phyloP scores from a whole-genome alignment of 1,140 invertebrate species.

The Oreohelix idahoensis region DNA sequence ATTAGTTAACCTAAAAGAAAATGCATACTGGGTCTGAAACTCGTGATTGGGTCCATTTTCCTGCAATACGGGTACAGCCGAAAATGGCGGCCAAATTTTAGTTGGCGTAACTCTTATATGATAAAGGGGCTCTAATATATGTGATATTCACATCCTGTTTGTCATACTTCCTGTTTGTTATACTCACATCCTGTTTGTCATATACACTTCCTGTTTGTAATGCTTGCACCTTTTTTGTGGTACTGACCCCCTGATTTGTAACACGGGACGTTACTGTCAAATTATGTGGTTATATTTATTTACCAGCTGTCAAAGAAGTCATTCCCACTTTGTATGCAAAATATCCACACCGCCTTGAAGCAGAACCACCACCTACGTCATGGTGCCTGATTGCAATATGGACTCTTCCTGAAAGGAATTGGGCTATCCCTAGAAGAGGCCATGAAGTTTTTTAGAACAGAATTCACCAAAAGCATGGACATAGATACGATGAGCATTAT shows the following conservation, averaged over 20 bases:
- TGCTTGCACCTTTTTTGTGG: too few relatives aligned
- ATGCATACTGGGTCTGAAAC: too few relatives aligned
- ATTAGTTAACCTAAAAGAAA: too few relatives aligned
- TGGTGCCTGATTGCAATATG: constrained; percentile 92
- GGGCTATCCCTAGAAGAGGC: constrained; percentile 87
- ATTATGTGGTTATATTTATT: not conserved
- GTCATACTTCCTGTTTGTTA: too few relatives aligned
- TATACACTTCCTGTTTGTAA: too few relatives aligned
- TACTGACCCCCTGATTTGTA: not conserved
- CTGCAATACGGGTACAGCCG: too few relatives aligned
- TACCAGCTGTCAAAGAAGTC: constrained; percentile 83
- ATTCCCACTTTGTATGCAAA: constrained; percentile 95
- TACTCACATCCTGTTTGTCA: too few relatives aligned
- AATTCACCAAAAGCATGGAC: constrained; percentile 91
- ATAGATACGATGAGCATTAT: constrained; percentile 79
- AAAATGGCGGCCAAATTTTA: too few relatives aligned
- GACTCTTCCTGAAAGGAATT: constrained; percentile 95
- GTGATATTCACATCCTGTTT: too few relatives aligned
- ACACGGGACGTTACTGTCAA: not conserved
- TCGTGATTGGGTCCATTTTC: too few relatives aligned
- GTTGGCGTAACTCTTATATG: too few relatives aligned
- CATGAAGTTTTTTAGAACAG: constrained; percentile 89
- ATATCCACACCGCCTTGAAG: constrained; percentile 85
- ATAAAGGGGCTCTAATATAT: too few relatives aligned
- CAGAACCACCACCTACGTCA: constrained; percentile 92